phyloP scores from a whole-genome alignment of 2,113 vertebrate genomes.

The Trinectes maculatus region DNA sequence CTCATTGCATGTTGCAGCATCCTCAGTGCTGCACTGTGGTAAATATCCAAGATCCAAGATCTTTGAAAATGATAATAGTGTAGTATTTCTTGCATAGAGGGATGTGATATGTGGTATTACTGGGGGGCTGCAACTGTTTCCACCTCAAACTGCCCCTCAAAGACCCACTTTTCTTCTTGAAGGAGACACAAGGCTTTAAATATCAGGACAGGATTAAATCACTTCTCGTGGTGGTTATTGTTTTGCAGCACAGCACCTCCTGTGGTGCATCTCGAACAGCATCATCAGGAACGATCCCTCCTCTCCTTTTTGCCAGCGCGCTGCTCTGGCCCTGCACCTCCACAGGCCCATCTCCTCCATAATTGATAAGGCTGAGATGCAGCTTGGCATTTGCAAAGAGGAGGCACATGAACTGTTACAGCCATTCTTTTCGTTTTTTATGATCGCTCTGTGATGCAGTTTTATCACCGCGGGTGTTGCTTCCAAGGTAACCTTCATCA shows the following conservation, averaged over 20 bases:
- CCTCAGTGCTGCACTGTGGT: background rate
- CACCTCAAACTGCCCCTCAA: background rate
- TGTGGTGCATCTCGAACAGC: conserved; percentile 34
- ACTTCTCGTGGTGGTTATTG: conserved; percentile 40
- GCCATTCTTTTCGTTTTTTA: conserved; percentile 69
- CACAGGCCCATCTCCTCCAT: conserved; percentile 68
- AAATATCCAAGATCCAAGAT: background rate
- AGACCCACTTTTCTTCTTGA: conserved; percentile 15
- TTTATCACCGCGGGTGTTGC: conserved; percentile 54
- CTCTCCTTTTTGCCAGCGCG: conserved; percentile 35
- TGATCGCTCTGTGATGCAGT: conserved; percentile 53
- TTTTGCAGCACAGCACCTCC: conserved; percentile 49
- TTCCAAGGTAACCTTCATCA: conserved; percentile 71
- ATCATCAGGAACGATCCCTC: conserved; percentile 58
- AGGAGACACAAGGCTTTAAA: conserved; percentile 16
- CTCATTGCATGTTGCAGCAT: background rate
- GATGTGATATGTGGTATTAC: background rate
- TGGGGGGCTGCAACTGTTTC: background rate
- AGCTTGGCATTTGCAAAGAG: conserved; percentile 71
- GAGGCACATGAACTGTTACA: conserved; percentile 58
- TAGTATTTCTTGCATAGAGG: background rate
- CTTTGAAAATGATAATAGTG: background rate
- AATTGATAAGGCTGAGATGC: conserved; percentile 74
- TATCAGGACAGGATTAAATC: conserved; percentile 38
- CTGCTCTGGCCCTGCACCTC: conserved; percentile 37